Evolutionary conservation across 2,113 vertebrate species (phyloP).

Genomic region (Prochilodus magdalenae): DNA sequence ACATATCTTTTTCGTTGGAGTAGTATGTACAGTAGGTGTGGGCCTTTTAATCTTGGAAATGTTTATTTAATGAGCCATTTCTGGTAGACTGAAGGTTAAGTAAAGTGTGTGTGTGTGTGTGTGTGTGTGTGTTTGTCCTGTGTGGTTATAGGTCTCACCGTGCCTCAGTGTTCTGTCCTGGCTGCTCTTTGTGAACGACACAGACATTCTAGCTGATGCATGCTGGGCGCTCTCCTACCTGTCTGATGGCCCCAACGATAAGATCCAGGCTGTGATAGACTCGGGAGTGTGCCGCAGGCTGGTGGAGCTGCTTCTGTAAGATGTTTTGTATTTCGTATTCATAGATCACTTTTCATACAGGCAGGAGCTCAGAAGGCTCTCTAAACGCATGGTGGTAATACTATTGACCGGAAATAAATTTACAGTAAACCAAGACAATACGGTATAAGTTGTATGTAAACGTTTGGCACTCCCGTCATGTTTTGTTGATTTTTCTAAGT

Average conservation of each 20-base stretch:
- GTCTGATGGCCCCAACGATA: conserved; percentile 97
- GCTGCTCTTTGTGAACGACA: conserved; percentile 96
- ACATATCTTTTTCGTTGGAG: neutral
- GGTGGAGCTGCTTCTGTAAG: conserved; percentile 96
- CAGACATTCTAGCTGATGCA: conserved; percentile 94
- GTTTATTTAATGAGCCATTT: conserved; percentile 2
- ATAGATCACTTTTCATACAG: no score
- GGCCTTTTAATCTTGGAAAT: neutral
- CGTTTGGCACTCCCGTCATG: no score
- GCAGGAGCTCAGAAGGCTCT: no score
- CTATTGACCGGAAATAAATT: no score
- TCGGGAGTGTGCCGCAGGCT: conserved; percentile 96
- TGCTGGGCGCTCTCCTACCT: conserved; percentile 98
- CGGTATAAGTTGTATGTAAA: no score
- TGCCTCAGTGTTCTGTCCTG: conserved; percentile 96
- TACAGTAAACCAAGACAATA: no score
- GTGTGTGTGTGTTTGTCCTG: conserved; percentile 21
- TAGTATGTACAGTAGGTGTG: neutral
- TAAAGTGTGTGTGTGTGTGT: conserved; percentile 4
- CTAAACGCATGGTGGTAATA: no score
- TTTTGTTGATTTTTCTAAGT: no score
- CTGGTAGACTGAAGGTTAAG: neutral
- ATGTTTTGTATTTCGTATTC: neutral
- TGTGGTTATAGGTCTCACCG: conserved; percentile 87
- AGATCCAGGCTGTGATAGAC: conserved; percentile 98